phyloP scores from a whole-genome alignment of 2,888 invertebrate genomes.

The Eupithecia tripunctaria region DNA sequence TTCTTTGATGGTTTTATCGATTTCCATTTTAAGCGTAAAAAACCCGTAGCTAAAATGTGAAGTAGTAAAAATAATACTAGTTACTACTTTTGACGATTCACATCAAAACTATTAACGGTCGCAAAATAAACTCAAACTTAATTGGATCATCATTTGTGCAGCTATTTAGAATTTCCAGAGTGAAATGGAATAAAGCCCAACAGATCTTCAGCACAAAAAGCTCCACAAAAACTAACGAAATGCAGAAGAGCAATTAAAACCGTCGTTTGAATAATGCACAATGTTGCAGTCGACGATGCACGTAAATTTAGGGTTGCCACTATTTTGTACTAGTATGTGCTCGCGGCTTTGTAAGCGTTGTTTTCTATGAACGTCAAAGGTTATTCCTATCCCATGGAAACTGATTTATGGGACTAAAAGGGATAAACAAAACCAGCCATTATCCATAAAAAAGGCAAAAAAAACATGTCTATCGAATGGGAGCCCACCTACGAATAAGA shows the following conservation, averaged over 20 bases:
- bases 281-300: conserved; percentile 20
- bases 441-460: too few species aligned
- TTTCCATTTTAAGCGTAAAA: not conserved
- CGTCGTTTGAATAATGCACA: conserved; percentile 32
- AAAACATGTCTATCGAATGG: too few species aligned
- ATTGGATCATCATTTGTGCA: not conserved
- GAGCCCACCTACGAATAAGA: too few species aligned
- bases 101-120: too few species aligned
- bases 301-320: conserved; percentile 22
- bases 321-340: not conserved
- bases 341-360: not conserved
- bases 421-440: too few species aligned
- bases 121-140: not conserved
- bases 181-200: not conserved
- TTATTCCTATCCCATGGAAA: not conserved
- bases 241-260: conserved; percentile 34
- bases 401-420: too few species aligned
- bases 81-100: not conserved
- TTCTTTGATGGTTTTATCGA: not conserved
- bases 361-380: not conserved
- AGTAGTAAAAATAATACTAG: not conserved
- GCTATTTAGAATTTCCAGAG: not conserved
- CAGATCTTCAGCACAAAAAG: conserved; percentile 2
- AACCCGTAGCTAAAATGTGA: not conserved
- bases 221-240: conserved; percentile 20